These are phyloP conservation scores for Prionailurus viverrinus DNA, from an alignment of 2,113 vertebrate species.

Conservation along the genomic window DNA sequence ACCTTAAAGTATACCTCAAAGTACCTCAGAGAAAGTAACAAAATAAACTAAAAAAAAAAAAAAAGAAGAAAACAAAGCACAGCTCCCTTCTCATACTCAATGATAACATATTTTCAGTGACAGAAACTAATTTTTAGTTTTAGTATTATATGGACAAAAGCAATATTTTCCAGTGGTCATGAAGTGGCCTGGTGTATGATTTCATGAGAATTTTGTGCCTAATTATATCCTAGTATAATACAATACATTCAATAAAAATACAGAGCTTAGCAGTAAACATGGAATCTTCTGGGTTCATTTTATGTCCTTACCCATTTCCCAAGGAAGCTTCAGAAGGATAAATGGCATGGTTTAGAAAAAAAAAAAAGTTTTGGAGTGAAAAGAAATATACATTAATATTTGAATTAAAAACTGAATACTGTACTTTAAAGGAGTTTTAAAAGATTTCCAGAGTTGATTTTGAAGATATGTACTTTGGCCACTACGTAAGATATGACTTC, in stretches of 20 bases:
- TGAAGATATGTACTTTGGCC: not conserved
- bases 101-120: not conserved
- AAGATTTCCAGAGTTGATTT: not conserved
- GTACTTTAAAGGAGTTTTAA: not conserved
- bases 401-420: constrained; percentile 19
- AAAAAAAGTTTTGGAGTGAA: not conserved
- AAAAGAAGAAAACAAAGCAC: not conserved
- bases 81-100: not conserved
- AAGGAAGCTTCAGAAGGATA: not conserved
- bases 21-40: constrained; percentile 9
- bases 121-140: not conserved
- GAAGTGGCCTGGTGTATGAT: not conserved
- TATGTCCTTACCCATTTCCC: not conserved
- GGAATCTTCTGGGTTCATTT: not conserved
- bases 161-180: not conserved
- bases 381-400: not conserved
- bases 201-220: not conserved
- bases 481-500: not conserved
- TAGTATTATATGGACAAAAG: not conserved
- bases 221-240: not conserved
- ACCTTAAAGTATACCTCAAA: not conserved
- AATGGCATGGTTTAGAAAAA: not conserved
- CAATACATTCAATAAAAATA: not conserved
- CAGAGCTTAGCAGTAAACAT: not conserved
- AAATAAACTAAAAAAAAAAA: not conserved